Evolutionary conservation across 1,140 invertebrate species (phyloP).

Genomic region (Atta cephalotes): DNA sequence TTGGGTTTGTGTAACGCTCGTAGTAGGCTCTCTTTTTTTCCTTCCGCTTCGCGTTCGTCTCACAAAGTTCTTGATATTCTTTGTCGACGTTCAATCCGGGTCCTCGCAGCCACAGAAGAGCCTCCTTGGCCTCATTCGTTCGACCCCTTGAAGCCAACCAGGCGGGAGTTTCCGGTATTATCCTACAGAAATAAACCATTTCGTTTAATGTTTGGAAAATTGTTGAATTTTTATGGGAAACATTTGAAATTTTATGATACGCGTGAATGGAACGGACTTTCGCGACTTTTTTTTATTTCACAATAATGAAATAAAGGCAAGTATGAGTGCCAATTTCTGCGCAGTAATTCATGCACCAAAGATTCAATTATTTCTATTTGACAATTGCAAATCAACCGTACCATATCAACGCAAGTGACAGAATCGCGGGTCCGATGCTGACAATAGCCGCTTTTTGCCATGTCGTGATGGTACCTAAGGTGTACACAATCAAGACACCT

Average conservation of each 20-base stretch:
- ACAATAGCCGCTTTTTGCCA: conserved; percentile 89
- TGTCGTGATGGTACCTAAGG: conserved; percentile 88
- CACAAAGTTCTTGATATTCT: conserved; percentile 75
- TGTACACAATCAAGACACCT: conserved; percentile 89
- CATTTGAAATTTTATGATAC: background rate
- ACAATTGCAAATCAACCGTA: conserved; percentile 33
- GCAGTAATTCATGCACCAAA: no score
- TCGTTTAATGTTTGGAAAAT: background rate
- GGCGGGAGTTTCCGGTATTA: conserved; percentile 90
- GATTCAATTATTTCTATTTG: no score
- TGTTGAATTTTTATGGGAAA: background rate
- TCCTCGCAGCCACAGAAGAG: conserved; percentile 90
- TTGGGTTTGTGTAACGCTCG: conserved; percentile 76
- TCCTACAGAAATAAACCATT: conserved; percentile 74
- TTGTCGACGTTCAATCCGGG: conserved; percentile 77
- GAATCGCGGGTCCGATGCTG: conserved; percentile 87
- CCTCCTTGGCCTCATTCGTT: conserved; percentile 88
- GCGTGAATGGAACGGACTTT: background rate
- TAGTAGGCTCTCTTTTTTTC: conserved; percentile 58
- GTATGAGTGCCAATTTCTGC: no score
- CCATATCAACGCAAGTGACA: conserved; percentile 83
- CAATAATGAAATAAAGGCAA: background rate
- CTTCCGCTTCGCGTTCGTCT: conserved; percentile 63
- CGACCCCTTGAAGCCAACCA: conserved; percentile 89
- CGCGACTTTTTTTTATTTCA: background rate